These are phyloP conservation scores for Cervus canadensis DNA, from an alignment of 2,113 vertebrate species.

Conservation along the genomic window DNA sequence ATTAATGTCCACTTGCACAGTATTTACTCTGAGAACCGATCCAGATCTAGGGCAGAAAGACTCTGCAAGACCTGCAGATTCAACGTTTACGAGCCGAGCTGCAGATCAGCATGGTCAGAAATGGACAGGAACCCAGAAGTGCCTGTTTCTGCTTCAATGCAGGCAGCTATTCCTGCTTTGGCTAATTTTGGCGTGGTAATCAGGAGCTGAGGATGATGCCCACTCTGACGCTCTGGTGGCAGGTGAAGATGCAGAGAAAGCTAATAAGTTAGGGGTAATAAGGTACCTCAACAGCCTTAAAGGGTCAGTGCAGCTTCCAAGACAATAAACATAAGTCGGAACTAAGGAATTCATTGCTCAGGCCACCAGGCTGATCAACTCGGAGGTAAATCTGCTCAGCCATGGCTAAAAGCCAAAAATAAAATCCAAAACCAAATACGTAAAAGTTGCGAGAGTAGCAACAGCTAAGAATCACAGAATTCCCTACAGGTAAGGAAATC, in stretches of 20 bases:
- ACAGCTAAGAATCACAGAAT: not conserved
- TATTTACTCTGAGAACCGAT: not conserved
- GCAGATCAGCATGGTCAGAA: not conserved
- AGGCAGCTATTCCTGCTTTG: not conserved
- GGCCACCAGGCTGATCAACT: not conserved
- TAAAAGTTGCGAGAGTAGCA: not conserved
- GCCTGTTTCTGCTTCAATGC: not conserved
- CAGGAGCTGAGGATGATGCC: not conserved
- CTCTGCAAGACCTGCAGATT: not conserved
- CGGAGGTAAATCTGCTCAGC: not conserved
- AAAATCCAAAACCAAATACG: not conserved
- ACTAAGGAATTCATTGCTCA: not conserved
- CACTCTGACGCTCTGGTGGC: not conserved
- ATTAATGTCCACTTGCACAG: too few species aligned
- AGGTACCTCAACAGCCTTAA: not conserved
- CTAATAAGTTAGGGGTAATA: not conserved
- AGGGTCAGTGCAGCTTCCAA: not conserved
- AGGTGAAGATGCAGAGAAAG: not conserved
- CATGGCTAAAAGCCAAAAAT: not conserved
- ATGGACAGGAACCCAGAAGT: not conserved
- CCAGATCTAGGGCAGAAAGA: not conserved
- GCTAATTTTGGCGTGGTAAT: not conserved
- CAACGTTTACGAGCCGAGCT: not conserved
- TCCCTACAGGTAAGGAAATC: not conserved
- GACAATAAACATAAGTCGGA: not conserved